Percentiles rank a stretch among this genome's conserved stretches.
These are phyloP conservation scores for Pangasius macronema DNA, from an alignment of 2,797 vertebrate genomes.

Conservation along the genomic window DNA sequence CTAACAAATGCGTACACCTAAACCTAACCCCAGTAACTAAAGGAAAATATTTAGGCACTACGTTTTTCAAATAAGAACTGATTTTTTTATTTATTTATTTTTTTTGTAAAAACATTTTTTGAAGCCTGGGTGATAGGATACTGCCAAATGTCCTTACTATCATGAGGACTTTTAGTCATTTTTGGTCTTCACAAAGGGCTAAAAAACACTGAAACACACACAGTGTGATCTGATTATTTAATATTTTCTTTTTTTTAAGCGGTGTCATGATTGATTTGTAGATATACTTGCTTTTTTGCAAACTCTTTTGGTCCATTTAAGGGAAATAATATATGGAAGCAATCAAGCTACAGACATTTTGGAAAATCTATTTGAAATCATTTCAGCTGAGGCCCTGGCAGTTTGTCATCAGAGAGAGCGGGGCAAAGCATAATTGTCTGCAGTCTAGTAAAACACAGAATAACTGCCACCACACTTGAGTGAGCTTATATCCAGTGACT, in stretches of 20 bases:
- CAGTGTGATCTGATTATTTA: slow-evolving; percentile 58
- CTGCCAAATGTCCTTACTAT: too few species aligned
- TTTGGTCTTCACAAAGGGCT: neutral
- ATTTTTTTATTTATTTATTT: neutral
- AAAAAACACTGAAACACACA: slow-evolving; percentile 10
- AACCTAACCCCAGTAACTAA: too few species aligned
- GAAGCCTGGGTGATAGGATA: neutral
- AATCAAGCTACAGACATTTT: slow-evolving; percentile 99
- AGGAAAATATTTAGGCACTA: neutral
- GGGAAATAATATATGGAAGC: slow-evolving; percentile 99
- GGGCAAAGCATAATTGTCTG: slow-evolving; percentile 99
- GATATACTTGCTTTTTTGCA: slow-evolving; percentile 93
- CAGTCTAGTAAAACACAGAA: slow-evolving; percentile 99
- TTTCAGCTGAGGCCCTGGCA: slow-evolving; percentile 98
- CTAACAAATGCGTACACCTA: neutral
- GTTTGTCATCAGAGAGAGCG: slow-evolving; percentile 99
- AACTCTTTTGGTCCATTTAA: slow-evolving; percentile 94
- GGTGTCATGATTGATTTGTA: slow-evolving; percentile 91
- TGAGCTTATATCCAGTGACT: slow-evolving; percentile 99
- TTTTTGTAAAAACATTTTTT: neutral
- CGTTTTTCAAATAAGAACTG: neutral
- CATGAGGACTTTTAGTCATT: neutral
- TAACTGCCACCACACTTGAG: slow-evolving; percentile 99
- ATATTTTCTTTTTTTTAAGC: slow-evolving; percentile 65
- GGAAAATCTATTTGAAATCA: slow-evolving; percentile 99